These are phyloP conservation scores for Notoglanidium macrostoma DNA, from an alignment of 2,797 vertebrate species.

Conservation along the genomic window DNA sequence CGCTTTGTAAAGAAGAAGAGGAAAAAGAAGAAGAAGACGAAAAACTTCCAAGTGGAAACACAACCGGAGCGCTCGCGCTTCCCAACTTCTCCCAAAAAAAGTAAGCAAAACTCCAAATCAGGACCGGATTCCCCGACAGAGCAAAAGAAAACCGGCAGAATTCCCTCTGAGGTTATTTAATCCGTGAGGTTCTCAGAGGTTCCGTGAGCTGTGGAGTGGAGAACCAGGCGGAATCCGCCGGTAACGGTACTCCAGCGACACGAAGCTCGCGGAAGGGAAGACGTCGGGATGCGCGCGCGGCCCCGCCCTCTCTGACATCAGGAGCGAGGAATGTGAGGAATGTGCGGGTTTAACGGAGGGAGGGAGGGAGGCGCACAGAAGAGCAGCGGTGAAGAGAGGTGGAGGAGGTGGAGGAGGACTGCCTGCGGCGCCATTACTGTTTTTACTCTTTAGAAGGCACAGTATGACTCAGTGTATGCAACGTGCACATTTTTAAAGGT, in stretches of 20 bases:
- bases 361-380: neutral
- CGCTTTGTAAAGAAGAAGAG: neutral
- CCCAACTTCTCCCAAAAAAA: neutral
- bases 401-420: neutral
- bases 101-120: neutral
- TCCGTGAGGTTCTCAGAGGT: neutral
- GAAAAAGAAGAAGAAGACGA: neutral
- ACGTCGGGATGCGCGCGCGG: slow-evolving; percentile 38
- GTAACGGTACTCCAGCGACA: slow-evolving; percentile 22
- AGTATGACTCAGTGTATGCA: neutral
- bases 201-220: neutral
- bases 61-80: neutral
- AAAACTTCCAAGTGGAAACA: neutral
- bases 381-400: neutral
- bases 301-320: slow-evolving; percentile 51
- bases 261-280: slow-evolving; percentile 2
- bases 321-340: slow-evolving; percentile 44
- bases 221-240: neutral
- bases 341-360: slow-evolving; percentile 36
- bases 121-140: neutral
- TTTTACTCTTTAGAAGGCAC: too few species aligned
- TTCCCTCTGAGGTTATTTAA: neutral
- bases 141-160: neutral
- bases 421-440: neutral
- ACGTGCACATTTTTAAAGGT: neutral